Evolutionary conservation across 2,113 vertebrate genomes (phyloP).

Genomic region (Engraulis encrasicolus): DNA sequence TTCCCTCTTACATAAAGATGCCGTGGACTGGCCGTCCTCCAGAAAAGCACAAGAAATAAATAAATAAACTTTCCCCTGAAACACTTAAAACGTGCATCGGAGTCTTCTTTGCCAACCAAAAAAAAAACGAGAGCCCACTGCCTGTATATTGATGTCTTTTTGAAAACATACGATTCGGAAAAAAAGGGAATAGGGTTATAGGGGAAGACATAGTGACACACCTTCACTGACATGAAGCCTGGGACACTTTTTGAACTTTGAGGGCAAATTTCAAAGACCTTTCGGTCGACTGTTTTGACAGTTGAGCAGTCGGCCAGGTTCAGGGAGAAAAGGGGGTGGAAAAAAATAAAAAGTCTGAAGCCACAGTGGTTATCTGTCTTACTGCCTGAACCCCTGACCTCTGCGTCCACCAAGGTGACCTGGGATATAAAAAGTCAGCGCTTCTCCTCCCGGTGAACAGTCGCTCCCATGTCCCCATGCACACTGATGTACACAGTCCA

Average conservation of each 20-base stretch:
- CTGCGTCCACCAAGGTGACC: slow-evolving; percentile 1
- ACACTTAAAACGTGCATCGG: neutral
- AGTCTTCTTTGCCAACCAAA: neutral
- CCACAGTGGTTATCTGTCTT: slow-evolving; percentile 19
- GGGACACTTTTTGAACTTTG: slow-evolving; percentile 2
- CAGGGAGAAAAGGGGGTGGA: neutral
- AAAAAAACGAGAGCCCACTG: neutral
- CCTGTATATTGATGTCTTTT: neutral
- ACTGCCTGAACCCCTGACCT: neutral
- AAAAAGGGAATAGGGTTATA: neutral
- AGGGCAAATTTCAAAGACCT: slow-evolving; percentile 21
- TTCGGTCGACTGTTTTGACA: slow-evolving; percentile 6
- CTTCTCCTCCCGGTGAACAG: neutral
- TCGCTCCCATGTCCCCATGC: neutral
- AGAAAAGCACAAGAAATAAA: neutral
- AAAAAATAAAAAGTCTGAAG: neutral
- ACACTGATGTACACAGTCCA: neutral
- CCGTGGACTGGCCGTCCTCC: neutral
- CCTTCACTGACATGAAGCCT: slow-evolving; percentile 6
- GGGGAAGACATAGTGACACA: neutral
- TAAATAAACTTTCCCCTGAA: neutral
- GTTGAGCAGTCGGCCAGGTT: neutral
- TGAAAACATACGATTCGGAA: neutral
- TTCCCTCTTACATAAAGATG: neutral
- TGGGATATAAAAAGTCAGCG: neutral